Base-by-base conservation (phyloP, 2,888 invertebrate genomes). In the Saturnia japonica region DNA sequence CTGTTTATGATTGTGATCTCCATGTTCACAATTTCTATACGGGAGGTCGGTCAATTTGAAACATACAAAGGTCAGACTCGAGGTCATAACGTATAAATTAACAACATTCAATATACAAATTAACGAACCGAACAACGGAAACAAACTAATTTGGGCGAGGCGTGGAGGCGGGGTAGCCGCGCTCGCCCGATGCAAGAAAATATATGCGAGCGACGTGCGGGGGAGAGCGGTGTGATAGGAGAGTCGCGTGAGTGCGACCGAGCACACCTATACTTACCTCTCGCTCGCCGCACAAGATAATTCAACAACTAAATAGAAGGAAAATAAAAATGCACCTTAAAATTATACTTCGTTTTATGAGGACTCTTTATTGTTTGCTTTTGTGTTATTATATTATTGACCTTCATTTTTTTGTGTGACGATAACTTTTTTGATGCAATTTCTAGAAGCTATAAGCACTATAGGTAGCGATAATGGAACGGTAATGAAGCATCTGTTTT, bases 81-180 rank as follows among this genome's bases (percentile, higher is more conserved):
- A 60, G 28, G 57, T 25, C 28, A 25, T 14, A 28, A 12, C 22
- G 57, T 57, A 57, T 60, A 60, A 60, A 28, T 60, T 60, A 60
- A 28, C 57, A 64, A 64, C 25, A 40, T 64, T 70, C 28, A 57
- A 70, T 54, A 66, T 70, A 64, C n/a, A 64, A 34, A 64, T 64
- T 64, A 64, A 40, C 57, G 43, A 40, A 71, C 45, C 3, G 25
- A 71, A 74, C 80, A 91, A 82, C 92, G 93, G 91, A 91, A 87
- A 91, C 90, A 72, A 67, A 74, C 82, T 73, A 74, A 76, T 77
- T 80, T 82, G 85, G 89, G 89, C 85, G 88, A 89, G 88, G 88
- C 87, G 78, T 79, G 87, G 89, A 85, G 92, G 91, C 89, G 91
- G 91, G 89, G 91, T 88, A 85, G 87, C 90, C 88, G 88, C 80